These are phyloP conservation scores for Diplogasteroides magnus DNA, from an alignment of 1,140 invertebrate genomes.

Conservation along the genomic window DNA sequence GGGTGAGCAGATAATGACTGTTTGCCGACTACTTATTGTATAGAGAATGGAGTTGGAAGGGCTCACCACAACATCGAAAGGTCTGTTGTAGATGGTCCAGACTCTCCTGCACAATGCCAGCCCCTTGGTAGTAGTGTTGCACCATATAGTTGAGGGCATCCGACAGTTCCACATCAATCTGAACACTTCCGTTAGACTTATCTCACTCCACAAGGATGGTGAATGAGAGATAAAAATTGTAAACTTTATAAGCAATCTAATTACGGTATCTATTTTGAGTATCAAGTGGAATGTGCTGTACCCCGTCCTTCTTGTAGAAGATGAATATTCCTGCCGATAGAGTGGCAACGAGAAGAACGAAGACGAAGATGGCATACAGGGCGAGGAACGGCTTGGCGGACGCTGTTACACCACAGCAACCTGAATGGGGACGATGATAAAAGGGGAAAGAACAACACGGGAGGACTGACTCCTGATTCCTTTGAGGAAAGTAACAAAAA, in stretches of 20 bases:
- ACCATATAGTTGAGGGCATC: conserved; percentile 55
- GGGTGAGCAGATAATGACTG: too few species aligned
- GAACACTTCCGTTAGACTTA: too few species aligned
- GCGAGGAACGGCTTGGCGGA: conserved; percentile 26
- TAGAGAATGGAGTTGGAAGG: too few species aligned
- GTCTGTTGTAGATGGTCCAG: conserved; percentile 50
- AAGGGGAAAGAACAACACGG: neutral
- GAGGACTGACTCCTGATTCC: neutral
- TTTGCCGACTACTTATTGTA: too few species aligned
- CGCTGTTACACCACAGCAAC: conserved; percentile 43
- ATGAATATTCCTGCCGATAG: conserved; percentile 43
- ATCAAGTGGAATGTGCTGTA: conserved; percentile 1
- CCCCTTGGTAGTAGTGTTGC: conserved; percentile 53
- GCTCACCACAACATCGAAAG: conserved; percentile 52
- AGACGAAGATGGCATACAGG: conserved; percentile 42
- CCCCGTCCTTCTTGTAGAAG: conserved; percentile 51
- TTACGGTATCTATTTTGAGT: neutral
- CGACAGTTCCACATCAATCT: conserved; percentile 53
- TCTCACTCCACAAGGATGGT: too few species aligned
- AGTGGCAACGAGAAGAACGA: conserved; percentile 46
- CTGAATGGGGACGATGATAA: conserved; percentile 19
- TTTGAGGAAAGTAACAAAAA: neutral
- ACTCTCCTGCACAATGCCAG: conserved; percentile 49
- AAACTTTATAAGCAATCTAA: neutral
- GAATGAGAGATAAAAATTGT: too few species aligned